These are phyloP conservation scores for Phalera bucephala DNA, from an alignment of 2,888 invertebrate species.

Conservation along the genomic window DNA sequence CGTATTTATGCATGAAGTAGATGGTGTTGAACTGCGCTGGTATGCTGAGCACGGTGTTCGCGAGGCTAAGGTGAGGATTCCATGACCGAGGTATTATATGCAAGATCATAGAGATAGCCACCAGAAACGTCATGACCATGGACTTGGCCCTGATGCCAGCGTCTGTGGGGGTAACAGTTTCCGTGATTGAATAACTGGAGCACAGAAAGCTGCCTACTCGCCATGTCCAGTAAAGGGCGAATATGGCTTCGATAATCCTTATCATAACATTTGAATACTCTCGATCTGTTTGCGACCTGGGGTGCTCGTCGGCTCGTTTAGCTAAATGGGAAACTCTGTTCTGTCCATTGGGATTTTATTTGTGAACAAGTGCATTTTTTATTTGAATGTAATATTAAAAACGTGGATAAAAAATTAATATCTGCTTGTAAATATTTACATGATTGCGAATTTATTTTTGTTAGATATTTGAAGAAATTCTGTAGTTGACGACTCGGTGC, in stretches of 20 bases:
- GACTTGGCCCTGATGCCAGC: constrained; percentile 24
- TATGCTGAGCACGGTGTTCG: constrained; percentile 39
- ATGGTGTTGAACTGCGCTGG: constrained; percentile 46
- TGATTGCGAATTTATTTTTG: too few species aligned
- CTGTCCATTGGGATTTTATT: too few species aligned
- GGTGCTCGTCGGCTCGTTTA: too few species aligned
- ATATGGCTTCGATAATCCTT: constrained; percentile 23
- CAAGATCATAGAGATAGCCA: constrained; percentile 24
- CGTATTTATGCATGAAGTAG: constrained; percentile 39
- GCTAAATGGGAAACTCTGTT: too few species aligned
- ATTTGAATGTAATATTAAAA: too few species aligned
- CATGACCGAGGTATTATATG: constrained; percentile 23
- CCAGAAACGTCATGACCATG: constrained; percentile 26
- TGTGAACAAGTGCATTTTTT: too few species aligned
- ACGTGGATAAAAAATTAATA: too few species aligned
- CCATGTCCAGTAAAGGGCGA: constrained; percentile 43
- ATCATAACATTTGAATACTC: constrained; percentile 10
- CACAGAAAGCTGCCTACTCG: constrained; percentile 37
- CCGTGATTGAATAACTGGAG: constrained; percentile 42
- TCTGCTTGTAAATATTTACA: too few species aligned
- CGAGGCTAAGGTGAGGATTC: constrained; percentile 44
- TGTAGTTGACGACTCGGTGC: too few species aligned
- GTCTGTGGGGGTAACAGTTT: constrained; percentile 27
- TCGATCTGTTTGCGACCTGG: too few species aligned
- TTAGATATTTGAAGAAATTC: too few species aligned